A percentile compares a stretch with the other conserved stretches of the same genome.
Conservation (phyloP, 2,113 vertebrate genomes). For the Rhinoderma darwinii region DNA sequence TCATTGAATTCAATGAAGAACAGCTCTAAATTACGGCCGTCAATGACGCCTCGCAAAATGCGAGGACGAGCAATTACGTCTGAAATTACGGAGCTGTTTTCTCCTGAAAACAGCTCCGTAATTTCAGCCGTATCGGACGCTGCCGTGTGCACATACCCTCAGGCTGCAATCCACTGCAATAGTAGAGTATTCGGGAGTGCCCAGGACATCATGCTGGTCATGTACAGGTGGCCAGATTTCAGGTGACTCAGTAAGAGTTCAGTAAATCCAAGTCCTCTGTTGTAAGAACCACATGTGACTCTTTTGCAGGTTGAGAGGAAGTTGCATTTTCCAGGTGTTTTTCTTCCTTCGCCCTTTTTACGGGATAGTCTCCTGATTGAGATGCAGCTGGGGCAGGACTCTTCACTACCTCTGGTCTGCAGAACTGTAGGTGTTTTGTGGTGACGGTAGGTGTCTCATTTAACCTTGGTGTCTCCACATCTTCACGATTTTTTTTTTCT, state of each 20-base stretch:
- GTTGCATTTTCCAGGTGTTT: constrained; percentile 63
- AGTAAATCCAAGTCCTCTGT: constrained; percentile 86
- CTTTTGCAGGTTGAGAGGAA: constrained; percentile 72
- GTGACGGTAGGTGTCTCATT: constrained; percentile 63
- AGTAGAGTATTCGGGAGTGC: not conserved
- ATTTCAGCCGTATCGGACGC: too few species aligned
- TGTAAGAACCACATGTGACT: constrained; percentile 74
- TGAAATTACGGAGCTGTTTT: too few species aligned
- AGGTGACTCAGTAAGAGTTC: constrained; percentile 82
- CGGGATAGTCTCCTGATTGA: constrained; percentile 53
- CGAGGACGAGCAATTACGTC: too few species aligned
- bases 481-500: constrained; percentile 75
- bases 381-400: constrained; percentile 62
- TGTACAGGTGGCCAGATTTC: not conserved
- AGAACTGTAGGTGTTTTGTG: constrained; percentile 82
- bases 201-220: not conserved
- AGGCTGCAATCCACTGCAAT: too few species aligned
- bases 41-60: too few species aligned
- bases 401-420: constrained; percentile 70
- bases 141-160: too few species aligned
- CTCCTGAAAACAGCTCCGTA: too few species aligned
- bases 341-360: constrained; percentile 64
- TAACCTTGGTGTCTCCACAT: constrained; percentile 63
- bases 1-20: too few species aligned
- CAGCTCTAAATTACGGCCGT: too few species aligned